Evolutionary conservation across 2,113 vertebrate genomes (phyloP).

Genomic region (Clinocottus analis): DNA sequence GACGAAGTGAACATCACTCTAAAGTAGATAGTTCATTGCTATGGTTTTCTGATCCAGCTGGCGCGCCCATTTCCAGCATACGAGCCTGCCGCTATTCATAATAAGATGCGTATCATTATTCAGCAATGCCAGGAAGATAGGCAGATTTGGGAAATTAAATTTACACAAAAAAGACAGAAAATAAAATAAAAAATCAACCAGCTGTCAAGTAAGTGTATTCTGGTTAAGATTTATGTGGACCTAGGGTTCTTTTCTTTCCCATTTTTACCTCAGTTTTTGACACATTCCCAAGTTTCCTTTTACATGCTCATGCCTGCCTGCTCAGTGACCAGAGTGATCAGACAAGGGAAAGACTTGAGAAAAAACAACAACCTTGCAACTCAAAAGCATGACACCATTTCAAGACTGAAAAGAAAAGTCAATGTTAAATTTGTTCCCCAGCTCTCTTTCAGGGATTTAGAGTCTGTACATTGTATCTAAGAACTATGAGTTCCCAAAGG

Average conservation of each 20-base stretch:
- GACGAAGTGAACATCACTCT: slow-evolving; percentile 46
- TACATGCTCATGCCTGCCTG: neutral
- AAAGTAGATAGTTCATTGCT: slow-evolving; percentile 56
- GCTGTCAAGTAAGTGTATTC: slow-evolving; percentile 40
- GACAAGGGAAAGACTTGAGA: neutral
- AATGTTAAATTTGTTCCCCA: slow-evolving; percentile 15
- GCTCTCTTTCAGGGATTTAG: slow-evolving; percentile 17
- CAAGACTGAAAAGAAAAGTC: slow-evolving; percentile 23
- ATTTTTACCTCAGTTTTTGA: slow-evolving; percentile 24
- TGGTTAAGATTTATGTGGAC: slow-evolving; percentile 10
- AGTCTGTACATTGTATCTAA: slow-evolving; percentile 32
- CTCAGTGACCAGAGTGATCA: slow-evolving; percentile 26
- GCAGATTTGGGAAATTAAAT: slow-evolving; percentile 60
- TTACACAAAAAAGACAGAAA: slow-evolving; percentile 32
- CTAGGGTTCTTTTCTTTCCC: neutral
- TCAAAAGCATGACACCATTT: slow-evolving; percentile 19
- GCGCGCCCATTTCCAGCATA: slow-evolving; percentile 43
- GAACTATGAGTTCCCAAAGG: slow-evolving; percentile 36
- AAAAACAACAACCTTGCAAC: neutral
- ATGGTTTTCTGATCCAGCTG: slow-evolving; percentile 58
- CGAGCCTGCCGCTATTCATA: slow-evolving; percentile 49
- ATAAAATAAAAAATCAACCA: slow-evolving; percentile 26
- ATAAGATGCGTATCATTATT: slow-evolving; percentile 56
- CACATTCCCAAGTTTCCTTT: slow-evolving; percentile 20
- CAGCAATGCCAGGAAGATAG: slow-evolving; percentile 43